phyloP scores from a whole-genome alignment of 2,888 invertebrate species.

The Drosophila ezoana region DNA sequence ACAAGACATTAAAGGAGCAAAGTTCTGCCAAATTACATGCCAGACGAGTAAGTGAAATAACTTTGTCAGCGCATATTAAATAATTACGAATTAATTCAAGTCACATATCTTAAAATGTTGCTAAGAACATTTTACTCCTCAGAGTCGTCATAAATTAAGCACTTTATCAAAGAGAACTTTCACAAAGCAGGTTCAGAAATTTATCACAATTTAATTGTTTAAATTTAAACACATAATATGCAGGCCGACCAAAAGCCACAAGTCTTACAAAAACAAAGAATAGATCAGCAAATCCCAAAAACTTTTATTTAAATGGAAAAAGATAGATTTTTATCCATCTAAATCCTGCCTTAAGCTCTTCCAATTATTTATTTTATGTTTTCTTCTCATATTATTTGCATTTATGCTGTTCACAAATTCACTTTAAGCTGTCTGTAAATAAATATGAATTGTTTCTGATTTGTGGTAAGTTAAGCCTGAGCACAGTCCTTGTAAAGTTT shows the following conservation, averaged over 20 bases:
- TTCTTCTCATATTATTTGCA: too few species aligned
- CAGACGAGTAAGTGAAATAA: conserved; percentile 36
- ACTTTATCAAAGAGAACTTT: too few species aligned
- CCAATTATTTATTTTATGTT: conserved; percentile 5
- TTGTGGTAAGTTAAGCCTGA: neutral
- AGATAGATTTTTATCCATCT: too few species aligned
- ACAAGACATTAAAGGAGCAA: conserved; percentile 24
- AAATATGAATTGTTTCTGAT: conserved; percentile 5
- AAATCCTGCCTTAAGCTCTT: neutral
- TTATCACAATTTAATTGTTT: too few species aligned
- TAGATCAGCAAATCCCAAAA: neutral
- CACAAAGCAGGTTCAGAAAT: too few species aligned
- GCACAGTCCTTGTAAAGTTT: neutral
- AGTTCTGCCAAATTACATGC: conserved; percentile 36
- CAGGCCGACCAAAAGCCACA: too few species aligned
- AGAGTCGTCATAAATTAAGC: too few species aligned
- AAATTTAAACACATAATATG: too few species aligned
- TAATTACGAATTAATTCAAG: conserved; percentile 39
- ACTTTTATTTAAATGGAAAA: neutral
- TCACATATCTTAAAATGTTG: conserved; percentile 12
- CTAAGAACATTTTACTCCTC: too few species aligned
- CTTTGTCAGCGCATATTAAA: conserved; percentile 42
- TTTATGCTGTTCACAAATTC: neutral
- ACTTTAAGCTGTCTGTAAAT: neutral
- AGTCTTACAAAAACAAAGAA: too few species aligned